phyloP scores from a whole-genome alignment of 1,140 invertebrate species.

The Drosophila ambigua region DNA sequence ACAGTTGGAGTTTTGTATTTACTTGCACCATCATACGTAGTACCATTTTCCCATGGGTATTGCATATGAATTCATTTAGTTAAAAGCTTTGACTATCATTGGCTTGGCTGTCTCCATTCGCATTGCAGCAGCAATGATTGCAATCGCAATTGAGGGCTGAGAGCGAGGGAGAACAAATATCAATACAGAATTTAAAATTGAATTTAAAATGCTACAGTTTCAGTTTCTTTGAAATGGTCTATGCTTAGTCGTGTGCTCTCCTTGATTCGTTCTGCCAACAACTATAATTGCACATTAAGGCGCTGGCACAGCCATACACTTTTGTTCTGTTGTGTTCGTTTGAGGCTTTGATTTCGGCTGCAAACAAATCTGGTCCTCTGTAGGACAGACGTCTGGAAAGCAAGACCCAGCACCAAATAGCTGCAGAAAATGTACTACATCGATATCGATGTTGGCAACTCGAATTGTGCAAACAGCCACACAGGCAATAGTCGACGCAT shows the following conservation, averaged over 20 bases:
- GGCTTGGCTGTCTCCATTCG: too few species aligned
- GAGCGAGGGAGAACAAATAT: conserved; percentile 15
- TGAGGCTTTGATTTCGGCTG: background rate
- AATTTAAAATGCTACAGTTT: background rate
- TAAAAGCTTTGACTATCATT: conserved; percentile 46
- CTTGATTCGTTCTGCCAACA: background rate
- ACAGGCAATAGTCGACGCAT: background rate
- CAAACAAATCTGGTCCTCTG: background rate
- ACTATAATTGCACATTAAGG: conserved; percentile 40
- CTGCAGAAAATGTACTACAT: background rate
- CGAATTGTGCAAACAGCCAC: background rate
- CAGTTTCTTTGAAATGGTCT: too few species aligned
- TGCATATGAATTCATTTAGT: conserved; percentile 35
- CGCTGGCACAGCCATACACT: conserved; percentile 39
- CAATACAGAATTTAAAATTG: conserved; percentile 3
- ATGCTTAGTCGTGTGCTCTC: background rate
- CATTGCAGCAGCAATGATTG: conserved; percentile 31
- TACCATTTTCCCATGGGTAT: background rate
- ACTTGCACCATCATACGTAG: conserved; percentile 3
- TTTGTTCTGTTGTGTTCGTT: background rate
- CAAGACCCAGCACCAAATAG: conserved; percentile 1
- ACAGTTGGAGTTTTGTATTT: background rate
- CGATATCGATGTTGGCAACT: background rate
- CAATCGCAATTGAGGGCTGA: conserved; percentile 10
- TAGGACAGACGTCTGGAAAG: background rate